phyloP scores from a whole-genome alignment of 2,888 invertebrate species.

The Ferrisia virgata region DNA sequence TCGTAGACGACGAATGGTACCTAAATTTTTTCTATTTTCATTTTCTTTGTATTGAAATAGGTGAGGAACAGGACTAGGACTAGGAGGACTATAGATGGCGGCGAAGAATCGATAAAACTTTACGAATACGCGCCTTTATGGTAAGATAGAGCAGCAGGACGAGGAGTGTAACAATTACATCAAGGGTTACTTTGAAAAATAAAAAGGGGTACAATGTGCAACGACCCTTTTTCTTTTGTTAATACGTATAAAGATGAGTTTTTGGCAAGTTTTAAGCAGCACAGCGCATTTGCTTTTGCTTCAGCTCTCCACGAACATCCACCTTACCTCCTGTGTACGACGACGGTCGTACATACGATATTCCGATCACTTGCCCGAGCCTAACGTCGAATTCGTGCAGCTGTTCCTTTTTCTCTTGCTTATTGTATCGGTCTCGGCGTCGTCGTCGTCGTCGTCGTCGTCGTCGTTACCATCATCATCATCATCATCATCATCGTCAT shows the following conservation, averaged over 20 bases:
- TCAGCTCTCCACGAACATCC: constrained; percentile 41
- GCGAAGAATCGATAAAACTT: constrained; percentile 42
- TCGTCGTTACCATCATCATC: not conserved
- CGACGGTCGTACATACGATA: not conserved
- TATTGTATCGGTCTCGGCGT: constrained; percentile 26
- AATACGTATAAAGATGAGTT: constrained; percentile 42
- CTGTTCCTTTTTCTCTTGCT: constrained; percentile 46
- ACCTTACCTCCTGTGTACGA: constrained; percentile 33
- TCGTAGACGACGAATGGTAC: constrained; percentile 35
- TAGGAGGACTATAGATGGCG: not conserved
- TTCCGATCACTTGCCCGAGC: constrained; percentile 41
- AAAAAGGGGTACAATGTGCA: constrained; percentile 17
- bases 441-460: not conserved
- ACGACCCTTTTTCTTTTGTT: constrained; percentile 44
- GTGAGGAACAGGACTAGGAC: not conserved
- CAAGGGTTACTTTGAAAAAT: constrained; percentile 42
- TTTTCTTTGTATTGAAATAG: not conserved
- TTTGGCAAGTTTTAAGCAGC: constrained; percentile 45
- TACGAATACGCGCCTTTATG: not conserved
- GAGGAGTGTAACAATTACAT: constrained; percentile 43
- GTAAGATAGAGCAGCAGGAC: not conserved
- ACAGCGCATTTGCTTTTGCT: constrained; percentile 31
- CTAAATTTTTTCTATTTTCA: constrained; percentile 2
- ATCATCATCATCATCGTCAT: not conserved
- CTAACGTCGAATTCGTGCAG: constrained; percentile 36